Evolutionary conservation across 2,797 vertebrate genomes (phyloP), one percentile per base, ranked within the genome.

Genomic region (Peromyscus melanophrys): DNA sequence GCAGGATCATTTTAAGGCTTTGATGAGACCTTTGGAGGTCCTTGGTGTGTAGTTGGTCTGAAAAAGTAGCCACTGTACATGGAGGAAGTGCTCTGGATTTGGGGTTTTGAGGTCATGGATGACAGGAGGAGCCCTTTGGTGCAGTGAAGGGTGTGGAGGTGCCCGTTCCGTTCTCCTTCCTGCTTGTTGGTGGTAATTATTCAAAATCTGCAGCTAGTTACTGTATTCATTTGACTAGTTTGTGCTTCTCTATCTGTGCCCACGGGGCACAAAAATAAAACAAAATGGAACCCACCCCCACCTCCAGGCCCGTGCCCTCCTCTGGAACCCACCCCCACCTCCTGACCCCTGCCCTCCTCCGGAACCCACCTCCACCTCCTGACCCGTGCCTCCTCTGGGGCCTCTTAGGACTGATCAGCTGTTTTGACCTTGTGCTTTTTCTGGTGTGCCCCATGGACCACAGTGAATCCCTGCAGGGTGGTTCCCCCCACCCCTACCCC

Each of bases 21-120:
- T 77, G 11, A 57, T 86, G 67, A 59, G 61, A n/a, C 92, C 34
- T 29, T 29, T 89, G 71, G 92, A 93, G 81, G 82, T 14, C 67
- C 77, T 67, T 59, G 12, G 6, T 52, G 7, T 46, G 12, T 55
- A n/a, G 49, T 2, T n/a, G 21, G 49, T 23, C 69, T 97, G 37
- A 46, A 55, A 82, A 83, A 65, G 61, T 83, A 29, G 55, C 71
- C 1, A 2, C 34, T 63, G 17, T 57, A 16, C 55, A 65, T 31
- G 31, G 0, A 27, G 69, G 67, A 67, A 91, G 46, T 87, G 46
- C 71, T 76, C 0, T 12, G 69, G 78, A 10, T 71, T 89, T 71
- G 84, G 65, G 63, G 11, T 67, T 95, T 63, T 69, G 61, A 75
- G 57, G 65, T 9, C 14, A 4, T 21, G 46, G 12, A 27, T 78